phyloP scores from a whole-genome alignment of 2,797 vertebrate species.

The Neosilurus mollespiculum region DNA sequence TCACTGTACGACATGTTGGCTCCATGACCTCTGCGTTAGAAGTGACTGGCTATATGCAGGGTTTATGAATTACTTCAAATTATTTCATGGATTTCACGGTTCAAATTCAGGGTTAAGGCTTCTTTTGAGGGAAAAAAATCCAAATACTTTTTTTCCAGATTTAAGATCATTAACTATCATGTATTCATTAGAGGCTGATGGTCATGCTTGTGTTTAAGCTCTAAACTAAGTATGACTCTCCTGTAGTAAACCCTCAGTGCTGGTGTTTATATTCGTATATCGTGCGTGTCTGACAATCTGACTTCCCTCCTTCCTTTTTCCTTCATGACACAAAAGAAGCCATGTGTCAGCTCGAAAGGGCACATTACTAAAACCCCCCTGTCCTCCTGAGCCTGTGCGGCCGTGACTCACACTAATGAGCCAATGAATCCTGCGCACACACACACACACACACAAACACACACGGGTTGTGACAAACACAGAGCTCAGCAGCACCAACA shows the following conservation, averaged over 20 bases:
- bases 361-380: slow-evolving; percentile 13
- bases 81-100: no score
- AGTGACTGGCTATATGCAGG: not conserved
- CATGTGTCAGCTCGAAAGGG: slow-evolving; percentile 1
- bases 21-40: not conserved
- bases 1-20: not conserved
- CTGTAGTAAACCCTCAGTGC: no score
- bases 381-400: not conserved
- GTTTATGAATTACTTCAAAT: not conserved
- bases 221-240: no score
- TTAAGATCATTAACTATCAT: not conserved
- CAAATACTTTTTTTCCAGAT: not conserved
- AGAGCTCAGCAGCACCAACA: not conserved
- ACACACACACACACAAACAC: not conserved
- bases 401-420: slow-evolving; percentile 12
- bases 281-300: no score
- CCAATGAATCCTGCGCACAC: not conserved
- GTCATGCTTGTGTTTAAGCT: no score
- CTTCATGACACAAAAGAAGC: not conserved
- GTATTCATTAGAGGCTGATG: not conserved
- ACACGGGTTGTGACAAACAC: not conserved
- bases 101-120: not conserved
- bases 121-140: not conserved
- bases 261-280: no score
- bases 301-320: not conserved